Base-by-base conservation (phyloP, 2,113 vertebrate species). In the Cyanistes caeruleus region DNA sequence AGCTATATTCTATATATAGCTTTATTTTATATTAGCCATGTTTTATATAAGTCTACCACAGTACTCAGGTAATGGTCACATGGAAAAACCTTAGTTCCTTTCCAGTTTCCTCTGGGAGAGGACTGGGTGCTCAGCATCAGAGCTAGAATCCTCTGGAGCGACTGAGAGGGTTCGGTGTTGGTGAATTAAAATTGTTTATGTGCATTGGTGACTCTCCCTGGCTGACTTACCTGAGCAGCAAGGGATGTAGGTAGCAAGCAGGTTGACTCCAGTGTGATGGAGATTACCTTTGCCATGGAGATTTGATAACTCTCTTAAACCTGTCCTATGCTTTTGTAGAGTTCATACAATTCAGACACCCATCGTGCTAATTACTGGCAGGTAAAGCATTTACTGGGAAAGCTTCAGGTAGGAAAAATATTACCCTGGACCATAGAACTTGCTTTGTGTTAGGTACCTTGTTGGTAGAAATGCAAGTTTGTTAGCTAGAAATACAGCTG, bases 231-330 rank as follows among this genome's bases (percentile, higher is more conserved):
- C 39, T 60, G 31, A 62, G 25, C 13, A 27, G 15, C 39, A 20
- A 11, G 24, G 37, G 20, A 24, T 52, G 52, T 5, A 2, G n/a
- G 11, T 48, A 27, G 43, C 55, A 21, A 87, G 27, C 20, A 9
- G 30, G 13, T 2, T 74, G 46, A 11, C 43, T 77, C 63, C 62
- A 23, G 0, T 52, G 22, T 15, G 23, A 7, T 20, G 14, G 58
- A 69, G 63, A 74, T 39, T 28, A 37, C 60, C 86, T 94, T 37
- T 77, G 85, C 91, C 93, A 91, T 96, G 80, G 74, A 93, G 89
- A 76, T 84, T 43, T 76, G 96, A 92, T 89, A 78, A 46, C 43
- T 96, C 67, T 4, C 72, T 88, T 81, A 24, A 82, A 9, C 48
- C 70, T 53, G 13, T 64, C 85, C 60, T 41, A 4, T 0, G 8